Percentiles rank a stretch among this genome's conserved stretches.
Evolutionary conservation across 2,888 invertebrate genomes (phyloP).

Genomic region (Ormyrus rosae): DNA sequence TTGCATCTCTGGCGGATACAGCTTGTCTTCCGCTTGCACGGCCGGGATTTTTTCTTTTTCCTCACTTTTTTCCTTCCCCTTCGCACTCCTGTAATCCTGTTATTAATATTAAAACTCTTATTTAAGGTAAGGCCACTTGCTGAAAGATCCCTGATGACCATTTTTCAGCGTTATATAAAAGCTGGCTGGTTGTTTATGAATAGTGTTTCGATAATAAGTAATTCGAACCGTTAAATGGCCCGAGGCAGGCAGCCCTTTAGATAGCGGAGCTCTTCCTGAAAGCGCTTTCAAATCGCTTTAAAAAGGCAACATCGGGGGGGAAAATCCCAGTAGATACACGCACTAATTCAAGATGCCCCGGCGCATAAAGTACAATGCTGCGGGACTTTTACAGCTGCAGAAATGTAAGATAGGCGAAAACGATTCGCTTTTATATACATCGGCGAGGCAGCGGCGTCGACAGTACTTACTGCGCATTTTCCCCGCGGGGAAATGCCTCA

Average conservation of each 20-base stretch:
- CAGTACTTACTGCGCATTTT: no score
- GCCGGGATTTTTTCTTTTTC: background rate
- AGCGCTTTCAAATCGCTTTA: no score
- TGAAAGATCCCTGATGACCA: no score
- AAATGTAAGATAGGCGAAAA: constrained; percentile 2
- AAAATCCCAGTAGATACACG: background rate
- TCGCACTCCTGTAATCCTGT: background rate
- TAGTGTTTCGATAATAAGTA: no score
- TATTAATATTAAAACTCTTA: background rate
- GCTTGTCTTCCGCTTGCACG: constrained; percentile 16
- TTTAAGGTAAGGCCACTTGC: no score
- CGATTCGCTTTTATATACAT: constrained; percentile 14
- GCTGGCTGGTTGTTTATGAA: no score
- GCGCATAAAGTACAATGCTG: background rate
- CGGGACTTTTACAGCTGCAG: constrained; percentile 2
- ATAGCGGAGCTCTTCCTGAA: background rate
- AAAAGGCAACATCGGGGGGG: no score
- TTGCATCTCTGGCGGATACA: constrained; percentile 9
- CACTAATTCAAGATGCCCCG: background rate
- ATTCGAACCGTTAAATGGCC: background rate
- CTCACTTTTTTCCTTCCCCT: background rate
- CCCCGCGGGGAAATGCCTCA: no score
- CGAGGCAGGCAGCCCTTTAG: constrained; percentile 7
- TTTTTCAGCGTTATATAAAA: no score
- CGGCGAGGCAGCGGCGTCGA: background rate